Evolutionary conservation across 2,113 vertebrate species (phyloP).

Genomic region (Coreoperca whiteheadi): DNA sequence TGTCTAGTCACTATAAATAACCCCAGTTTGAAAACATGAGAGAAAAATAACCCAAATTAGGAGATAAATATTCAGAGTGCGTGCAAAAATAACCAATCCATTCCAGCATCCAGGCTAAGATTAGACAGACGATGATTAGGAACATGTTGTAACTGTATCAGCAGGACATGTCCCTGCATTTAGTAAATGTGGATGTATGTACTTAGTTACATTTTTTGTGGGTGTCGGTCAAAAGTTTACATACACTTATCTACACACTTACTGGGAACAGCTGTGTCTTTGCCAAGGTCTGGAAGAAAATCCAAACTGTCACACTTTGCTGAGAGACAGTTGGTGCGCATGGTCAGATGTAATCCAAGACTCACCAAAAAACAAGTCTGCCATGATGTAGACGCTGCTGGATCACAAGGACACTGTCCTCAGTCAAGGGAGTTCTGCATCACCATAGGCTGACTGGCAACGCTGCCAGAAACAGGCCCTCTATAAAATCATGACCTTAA

Average conservation of each 20-base stretch:
- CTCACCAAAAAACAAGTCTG: background rate
- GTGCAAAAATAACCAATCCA: constrained; percentile 54
- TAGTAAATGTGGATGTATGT: constrained; percentile 14
- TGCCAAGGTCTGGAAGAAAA: background rate
- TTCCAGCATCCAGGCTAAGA: constrained; percentile 45
- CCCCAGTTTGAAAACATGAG: constrained; percentile 49
- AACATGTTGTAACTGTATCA: constrained; percentile 26
- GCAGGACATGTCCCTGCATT: constrained; percentile 14
- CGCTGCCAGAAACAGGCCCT: too few relatives aligned
- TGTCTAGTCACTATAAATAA: constrained; percentile 68
- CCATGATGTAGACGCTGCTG: background rate
- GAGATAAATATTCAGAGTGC: constrained; percentile 58
- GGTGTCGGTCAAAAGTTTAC: background rate
- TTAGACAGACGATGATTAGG: constrained; percentile 36
- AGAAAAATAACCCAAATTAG: constrained; percentile 64
- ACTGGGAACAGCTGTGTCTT: background rate
- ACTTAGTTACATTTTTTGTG: background rate
- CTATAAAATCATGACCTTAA: too few relatives aligned
- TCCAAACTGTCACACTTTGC: background rate
- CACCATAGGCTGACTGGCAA: too few relatives aligned
- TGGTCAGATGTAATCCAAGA: background rate
- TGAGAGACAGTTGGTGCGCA: background rate
- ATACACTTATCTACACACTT: background rate
- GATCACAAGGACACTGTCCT: background rate
- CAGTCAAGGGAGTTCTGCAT: background rate